A percentile compares a stretch with the other conserved stretches of the same genome.
Conservation (phyloP, 2,888 invertebrate genomes). For the Lissonota sp. region DNA sequence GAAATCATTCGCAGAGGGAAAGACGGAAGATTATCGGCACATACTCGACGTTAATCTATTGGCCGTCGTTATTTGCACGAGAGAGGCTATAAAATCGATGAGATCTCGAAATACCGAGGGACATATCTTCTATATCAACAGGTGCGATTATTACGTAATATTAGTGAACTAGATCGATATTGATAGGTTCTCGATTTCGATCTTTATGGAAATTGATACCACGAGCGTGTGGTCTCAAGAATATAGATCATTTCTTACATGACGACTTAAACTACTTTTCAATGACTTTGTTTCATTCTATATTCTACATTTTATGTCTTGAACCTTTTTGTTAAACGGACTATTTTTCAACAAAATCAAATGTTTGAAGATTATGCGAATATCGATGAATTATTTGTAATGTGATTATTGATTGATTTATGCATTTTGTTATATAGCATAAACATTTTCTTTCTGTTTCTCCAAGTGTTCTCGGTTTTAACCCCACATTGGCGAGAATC, state of each 20-base stretch:
- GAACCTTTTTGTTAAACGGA: too few species aligned
- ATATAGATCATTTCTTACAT: too few species aligned
- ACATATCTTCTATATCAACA: conserved; percentile 75
- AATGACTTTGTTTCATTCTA: too few species aligned
- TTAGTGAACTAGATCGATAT: background rate
- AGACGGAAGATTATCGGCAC: conserved; percentile 69
- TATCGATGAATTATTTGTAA: too few species aligned
- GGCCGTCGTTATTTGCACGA: conserved; percentile 72
- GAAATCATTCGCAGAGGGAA: conserved; percentile 66
- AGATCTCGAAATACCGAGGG: conserved; percentile 68
- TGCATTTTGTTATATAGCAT: background rate
- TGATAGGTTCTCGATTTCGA: background rate
- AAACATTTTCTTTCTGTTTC: background rate
- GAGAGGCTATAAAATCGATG: conserved; percentile 74
- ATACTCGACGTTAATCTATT: conserved; percentile 74
- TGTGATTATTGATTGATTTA: background rate
- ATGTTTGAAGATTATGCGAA: too few species aligned
- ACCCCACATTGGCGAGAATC: conserved; percentile 6
- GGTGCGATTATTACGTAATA: conserved; percentile 59
- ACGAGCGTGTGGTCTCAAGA: too few species aligned
- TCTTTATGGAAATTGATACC: too few species aligned
- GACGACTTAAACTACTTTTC: too few species aligned
- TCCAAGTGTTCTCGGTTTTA: conserved; percentile 57
- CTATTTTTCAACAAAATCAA: too few species aligned
- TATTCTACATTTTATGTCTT: too few species aligned